These are phyloP conservation scores for Antheraea yamamai DNA, from an alignment of 2,888 invertebrate genomes.

Conservation along the genomic window DNA sequence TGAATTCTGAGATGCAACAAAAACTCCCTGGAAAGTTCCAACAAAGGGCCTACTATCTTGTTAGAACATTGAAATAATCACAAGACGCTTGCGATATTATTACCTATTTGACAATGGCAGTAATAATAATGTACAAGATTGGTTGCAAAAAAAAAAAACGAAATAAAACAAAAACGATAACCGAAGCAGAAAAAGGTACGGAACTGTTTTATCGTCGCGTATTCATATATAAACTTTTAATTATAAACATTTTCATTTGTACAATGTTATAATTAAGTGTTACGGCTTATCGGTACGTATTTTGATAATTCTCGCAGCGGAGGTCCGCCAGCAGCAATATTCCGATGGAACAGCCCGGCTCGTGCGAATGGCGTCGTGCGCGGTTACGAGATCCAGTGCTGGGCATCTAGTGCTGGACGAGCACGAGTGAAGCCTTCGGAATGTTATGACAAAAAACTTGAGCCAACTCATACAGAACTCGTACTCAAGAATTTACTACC, in stretches of 20 bases:
- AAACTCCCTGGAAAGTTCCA: no score
- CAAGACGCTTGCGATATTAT: no score
- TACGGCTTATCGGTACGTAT: neutral
- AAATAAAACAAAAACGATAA: no score
- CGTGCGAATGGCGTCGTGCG: constrained; percentile 88
- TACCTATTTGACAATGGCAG: no score
- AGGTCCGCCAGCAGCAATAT: constrained; percentile 81
- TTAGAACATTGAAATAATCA: no score
- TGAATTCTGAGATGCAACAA: no score
- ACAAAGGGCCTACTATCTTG: no score
- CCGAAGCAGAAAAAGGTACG: no score
- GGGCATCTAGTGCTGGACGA: constrained; percentile 57
- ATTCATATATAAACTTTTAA: no score
- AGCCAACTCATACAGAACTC: constrained; percentile 81
- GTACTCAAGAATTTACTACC: constrained; percentile 80
- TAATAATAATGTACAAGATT: no score
- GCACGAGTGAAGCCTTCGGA: constrained; percentile 69
- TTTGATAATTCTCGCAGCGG: constrained; percentile 41
- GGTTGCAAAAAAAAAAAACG: no score
- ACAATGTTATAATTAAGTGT: neutral
- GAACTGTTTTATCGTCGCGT: no score
- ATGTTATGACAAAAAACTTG: constrained; percentile 77
- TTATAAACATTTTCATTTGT: neutral
- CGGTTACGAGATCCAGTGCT: constrained; percentile 88
- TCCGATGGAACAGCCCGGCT: constrained; percentile 91